Evolutionary conservation across 2,888 invertebrate species (phyloP).

Genomic region (Notodonta ziczac): DNA sequence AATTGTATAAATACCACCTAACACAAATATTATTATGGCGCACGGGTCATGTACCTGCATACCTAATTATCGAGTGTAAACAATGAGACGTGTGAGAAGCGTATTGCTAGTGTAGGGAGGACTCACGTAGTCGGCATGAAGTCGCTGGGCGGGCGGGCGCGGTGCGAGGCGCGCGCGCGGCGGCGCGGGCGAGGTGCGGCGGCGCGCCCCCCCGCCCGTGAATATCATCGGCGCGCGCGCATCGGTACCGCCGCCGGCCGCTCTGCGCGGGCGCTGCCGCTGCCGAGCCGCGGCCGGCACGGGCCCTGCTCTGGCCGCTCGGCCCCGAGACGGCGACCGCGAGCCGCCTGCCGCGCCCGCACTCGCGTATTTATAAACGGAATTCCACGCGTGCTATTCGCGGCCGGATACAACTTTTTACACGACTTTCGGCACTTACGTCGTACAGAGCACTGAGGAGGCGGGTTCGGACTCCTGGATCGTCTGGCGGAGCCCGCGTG

Average conservation of each 20-base stretch:
- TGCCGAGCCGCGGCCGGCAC: conserved; percentile 26
- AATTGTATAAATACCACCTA: neutral
- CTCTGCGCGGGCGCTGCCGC: conserved; percentile 27
- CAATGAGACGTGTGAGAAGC: conserved; percentile 13
- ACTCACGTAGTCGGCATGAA: conserved; percentile 65
- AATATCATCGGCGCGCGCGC: conserved; percentile 79
- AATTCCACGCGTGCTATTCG: conserved; percentile 78
- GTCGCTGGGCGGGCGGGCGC: conserved; percentile 61
- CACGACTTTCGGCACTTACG: conserved; percentile 84
- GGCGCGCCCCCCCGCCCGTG: conserved; percentile 83
- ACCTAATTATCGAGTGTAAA: neutral
- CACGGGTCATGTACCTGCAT: conserved; percentile 3
- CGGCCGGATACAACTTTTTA: conserved; percentile 83
- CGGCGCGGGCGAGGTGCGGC: conserved; percentile 77
- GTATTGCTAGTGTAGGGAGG: conserved; percentile 8
- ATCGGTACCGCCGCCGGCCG: conserved; percentile 39
- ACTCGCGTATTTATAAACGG: conserved; percentile 80
- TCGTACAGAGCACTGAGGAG: conserved; percentile 80
- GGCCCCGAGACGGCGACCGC: conserved; percentile 37
- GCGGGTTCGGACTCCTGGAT: conserved; percentile 62
- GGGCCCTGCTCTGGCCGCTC: conserved; percentile 35
- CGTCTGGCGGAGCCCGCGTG: conserved; percentile 72
- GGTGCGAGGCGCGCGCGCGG: conserved; percentile 54
- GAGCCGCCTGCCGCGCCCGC: conserved; percentile 42
- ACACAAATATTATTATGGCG: conserved; percentile 5